Evolutionary conservation across 2,888 invertebrate species (phyloP).

Genomic region (Chloroclysta siterata): DNA sequence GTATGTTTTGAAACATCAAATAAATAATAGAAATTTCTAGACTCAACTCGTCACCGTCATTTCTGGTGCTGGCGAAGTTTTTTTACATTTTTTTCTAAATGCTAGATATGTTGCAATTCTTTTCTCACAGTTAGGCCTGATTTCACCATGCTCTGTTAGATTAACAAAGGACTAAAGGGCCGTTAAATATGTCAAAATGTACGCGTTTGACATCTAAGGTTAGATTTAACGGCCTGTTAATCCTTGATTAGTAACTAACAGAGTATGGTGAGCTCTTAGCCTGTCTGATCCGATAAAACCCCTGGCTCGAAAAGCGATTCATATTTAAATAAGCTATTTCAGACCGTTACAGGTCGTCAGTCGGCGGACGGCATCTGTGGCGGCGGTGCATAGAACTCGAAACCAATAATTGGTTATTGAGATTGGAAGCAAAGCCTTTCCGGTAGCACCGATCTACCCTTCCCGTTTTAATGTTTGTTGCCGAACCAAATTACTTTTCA

Average conservation of each 20-base stretch:
- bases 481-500: constrained; percentile 31
- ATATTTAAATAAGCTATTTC: constrained; percentile 69
- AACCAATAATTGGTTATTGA: constrained; percentile 66
- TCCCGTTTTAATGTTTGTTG: constrained; percentile 64
- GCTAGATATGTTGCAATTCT: not conserved
- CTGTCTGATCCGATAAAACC: constrained; percentile 72
- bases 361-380: constrained; percentile 33
- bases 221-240: no score
- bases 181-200: no score
- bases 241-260: no score
- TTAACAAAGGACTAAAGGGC: no score
- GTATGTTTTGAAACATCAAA: no score
- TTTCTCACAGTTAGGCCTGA: no score
- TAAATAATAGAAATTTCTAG: no score
- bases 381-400: constrained; percentile 46
- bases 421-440: constrained; percentile 64
- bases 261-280: no score
- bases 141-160: no score
- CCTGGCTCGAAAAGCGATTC: constrained; percentile 39
- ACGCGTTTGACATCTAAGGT: no score
- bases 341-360: constrained; percentile 50
- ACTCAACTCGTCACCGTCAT: not conserved
- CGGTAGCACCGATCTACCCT: constrained; percentile 48
- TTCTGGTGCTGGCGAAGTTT: no score
- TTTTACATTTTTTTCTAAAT: no score